phyloP scores from a whole-genome alignment of 2,888 invertebrate genomes.

The Eubasilissa splendida region DNA sequence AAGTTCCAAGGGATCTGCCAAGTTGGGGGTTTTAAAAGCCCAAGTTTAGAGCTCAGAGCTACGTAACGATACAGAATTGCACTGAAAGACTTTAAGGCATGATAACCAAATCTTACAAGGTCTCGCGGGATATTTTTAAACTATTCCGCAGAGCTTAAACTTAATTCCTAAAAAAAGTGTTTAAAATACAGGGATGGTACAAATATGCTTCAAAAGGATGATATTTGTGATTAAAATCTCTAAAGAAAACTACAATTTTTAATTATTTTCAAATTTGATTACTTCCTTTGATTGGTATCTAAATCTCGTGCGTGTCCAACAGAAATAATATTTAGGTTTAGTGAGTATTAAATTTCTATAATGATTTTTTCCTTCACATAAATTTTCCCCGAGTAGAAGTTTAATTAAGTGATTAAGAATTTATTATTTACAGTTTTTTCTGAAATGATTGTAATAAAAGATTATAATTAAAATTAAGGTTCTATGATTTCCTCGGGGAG shows the following conservation, averaged over 20 bases:
- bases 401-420: slow-evolving; percentile 20
- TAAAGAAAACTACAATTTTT: slow-evolving; percentile 17
- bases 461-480: no score
- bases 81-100: no score
- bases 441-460: no score
- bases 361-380: not conserved
- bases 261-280: slow-evolving; percentile 21
- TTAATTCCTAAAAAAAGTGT: no score
- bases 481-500: no score
- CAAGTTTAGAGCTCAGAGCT: no score
- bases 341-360: slow-evolving; percentile 5
- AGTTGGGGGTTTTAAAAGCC: not conserved
- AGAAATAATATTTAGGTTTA: slow-evolving; percentile 16
- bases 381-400: not conserved
- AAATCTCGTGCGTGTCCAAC: slow-evolving; percentile 8
- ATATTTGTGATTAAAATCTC: not conserved
- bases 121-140: no score
- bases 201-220: no score
- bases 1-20: slow-evolving; percentile 16
- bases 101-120: no score
- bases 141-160: no score
- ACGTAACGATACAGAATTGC: no score
- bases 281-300: slow-evolving; percentile 18
- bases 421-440: not conserved
- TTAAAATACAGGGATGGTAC: no score